A percentile compares a stretch with the other conserved stretches of the same genome.
Conservation (phyloP, 2,888 invertebrate genomes). For the Cosmorhoe ocellata region DNA sequence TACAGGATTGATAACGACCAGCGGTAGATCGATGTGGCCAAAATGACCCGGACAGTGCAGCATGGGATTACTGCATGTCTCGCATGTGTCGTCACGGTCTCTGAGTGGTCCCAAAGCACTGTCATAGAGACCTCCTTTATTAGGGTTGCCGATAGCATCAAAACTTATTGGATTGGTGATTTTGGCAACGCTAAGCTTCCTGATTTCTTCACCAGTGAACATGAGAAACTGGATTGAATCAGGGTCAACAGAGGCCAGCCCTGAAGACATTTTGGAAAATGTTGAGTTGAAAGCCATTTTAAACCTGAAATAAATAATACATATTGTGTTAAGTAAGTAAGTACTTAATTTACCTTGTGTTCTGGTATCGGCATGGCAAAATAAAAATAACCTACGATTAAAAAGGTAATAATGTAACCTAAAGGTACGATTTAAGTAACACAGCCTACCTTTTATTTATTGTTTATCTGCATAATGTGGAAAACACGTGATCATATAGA, state of each 20-base stretch:
- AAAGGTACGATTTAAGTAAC: too few species aligned
- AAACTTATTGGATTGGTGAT: constrained; percentile 90
- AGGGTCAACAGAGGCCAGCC: constrained; percentile 65
- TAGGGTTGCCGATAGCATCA: constrained; percentile 91
- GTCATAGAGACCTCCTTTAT: constrained; percentile 95
- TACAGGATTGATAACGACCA: constrained; percentile 95
- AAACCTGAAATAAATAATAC: constrained; percentile 31
- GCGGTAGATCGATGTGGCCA: constrained; percentile 95
- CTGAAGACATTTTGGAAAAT: constrained; percentile 52
- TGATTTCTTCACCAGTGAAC: constrained; percentile 89
- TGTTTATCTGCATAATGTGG: too few species aligned
- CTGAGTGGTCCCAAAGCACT: constrained; percentile 87
- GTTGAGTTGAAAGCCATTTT: constrained; percentile 59
- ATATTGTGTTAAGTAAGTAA: too few species aligned
- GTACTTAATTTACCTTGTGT: too few species aligned
- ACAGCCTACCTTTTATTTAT: too few species aligned
- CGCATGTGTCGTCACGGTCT: constrained; percentile 87
- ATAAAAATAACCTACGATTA: too few species aligned
- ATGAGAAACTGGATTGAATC: constrained; percentile 85
- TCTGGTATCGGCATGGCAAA: too few species aligned
- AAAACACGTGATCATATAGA: too few species aligned
- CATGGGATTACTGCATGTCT: constrained; percentile 88
- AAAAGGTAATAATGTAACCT: too few species aligned
- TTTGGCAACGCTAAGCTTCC: constrained; percentile 90
- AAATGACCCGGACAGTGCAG: constrained; percentile 94